phyloP scores from a whole-genome alignment of 2,888 invertebrate genomes.

The Zootermopsis nevadensis region DNA sequence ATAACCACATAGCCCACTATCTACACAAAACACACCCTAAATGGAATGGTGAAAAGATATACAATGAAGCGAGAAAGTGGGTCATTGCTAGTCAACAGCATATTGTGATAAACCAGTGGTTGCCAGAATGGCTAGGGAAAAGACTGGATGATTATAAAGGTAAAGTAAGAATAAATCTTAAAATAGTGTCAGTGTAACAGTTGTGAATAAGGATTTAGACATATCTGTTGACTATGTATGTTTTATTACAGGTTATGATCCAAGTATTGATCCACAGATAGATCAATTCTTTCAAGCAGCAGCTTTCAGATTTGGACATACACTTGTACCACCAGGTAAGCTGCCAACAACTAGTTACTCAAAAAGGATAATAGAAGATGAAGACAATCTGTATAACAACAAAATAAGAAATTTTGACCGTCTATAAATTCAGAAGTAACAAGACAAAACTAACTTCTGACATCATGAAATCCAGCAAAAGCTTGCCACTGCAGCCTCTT shows the following conservation, averaged over 20 bases:
- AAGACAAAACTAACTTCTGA: not conserved
- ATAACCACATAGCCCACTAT: conserved; percentile 64
- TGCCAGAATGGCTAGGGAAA: conserved; percentile 63
- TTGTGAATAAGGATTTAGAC: too few species aligned
- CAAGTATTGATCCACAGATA: conserved; percentile 69
- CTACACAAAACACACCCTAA: conserved; percentile 58
- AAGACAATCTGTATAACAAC: too few species aligned
- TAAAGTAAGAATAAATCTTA: conserved; percentile 43
- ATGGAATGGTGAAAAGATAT: conserved; percentile 66
- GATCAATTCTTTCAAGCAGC: conserved; percentile 72
- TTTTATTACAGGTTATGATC: conserved; percentile 63
- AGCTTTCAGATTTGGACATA: conserved; percentile 72
- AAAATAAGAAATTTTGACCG: too few species aligned
- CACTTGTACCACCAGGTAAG: conserved; percentile 67
- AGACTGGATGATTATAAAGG: conserved; percentile 57
- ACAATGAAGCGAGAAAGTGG: conserved; percentile 70
- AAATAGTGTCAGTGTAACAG: too few species aligned
- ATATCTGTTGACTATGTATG: too few species aligned
- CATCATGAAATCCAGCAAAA: too few species aligned
- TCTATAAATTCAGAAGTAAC: not conserved
- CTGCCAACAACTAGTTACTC: not conserved
- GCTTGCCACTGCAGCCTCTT: too few species aligned
- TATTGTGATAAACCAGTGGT: conserved; percentile 66
- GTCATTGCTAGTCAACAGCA: conserved; percentile 68
- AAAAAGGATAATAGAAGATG: too few species aligned